Base-by-base conservation (phyloP, 2,888 invertebrate species). In the Salticus scenicus region DNA sequence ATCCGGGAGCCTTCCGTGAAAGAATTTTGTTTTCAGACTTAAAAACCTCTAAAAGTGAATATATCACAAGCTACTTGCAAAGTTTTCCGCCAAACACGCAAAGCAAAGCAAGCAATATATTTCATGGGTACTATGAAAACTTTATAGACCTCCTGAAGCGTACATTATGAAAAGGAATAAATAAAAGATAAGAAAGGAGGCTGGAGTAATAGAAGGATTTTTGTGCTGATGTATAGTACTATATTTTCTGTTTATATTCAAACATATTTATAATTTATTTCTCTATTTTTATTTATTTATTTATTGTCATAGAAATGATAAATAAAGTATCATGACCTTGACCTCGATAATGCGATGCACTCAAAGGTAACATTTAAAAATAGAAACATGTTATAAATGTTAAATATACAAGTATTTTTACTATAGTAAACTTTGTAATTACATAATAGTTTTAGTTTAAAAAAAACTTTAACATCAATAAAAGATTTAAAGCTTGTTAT, bases 121-220 rank as follows among this genome's bases (percentile, higher is more conserved):
- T 57, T 57, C 57, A 57, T 57, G 57, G 24, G 57, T 17, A 57
- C 57, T 24, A 57, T 57, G 57, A 57, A 57, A 57, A 57, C 57
- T 57, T 57, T 57, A 57, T 57, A 24, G 57, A 12, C 24, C 17
- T 57, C 24, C 57, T 57, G 57, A 24, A 24, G 57, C 57, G 24
- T 24, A 12, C 57, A 24, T 57, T 57, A 57, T 57, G 57, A 57
- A 57, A 57, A 57, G 24, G 24, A 57, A 24, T 57, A 57, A 57
- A 57, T n/a, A 24, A 57, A 47, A n/a, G 17, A 2, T 2, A 17
- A 17, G 17, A 17, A n/a, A 5, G 57, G 57, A 24, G 57, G 24
- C 0, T 17, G 8, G 57, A 57, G 57, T 17, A 57, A 4, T 17
- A 24, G 57, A 57, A 57, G 57, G 24, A 7, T 57, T 57, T 37